A percentile compares a stretch with the other conserved stretches of the same genome.
phyloP scores from a whole-genome alignment of 2,797 vertebrate species.

The Muscicapa striata region DNA sequence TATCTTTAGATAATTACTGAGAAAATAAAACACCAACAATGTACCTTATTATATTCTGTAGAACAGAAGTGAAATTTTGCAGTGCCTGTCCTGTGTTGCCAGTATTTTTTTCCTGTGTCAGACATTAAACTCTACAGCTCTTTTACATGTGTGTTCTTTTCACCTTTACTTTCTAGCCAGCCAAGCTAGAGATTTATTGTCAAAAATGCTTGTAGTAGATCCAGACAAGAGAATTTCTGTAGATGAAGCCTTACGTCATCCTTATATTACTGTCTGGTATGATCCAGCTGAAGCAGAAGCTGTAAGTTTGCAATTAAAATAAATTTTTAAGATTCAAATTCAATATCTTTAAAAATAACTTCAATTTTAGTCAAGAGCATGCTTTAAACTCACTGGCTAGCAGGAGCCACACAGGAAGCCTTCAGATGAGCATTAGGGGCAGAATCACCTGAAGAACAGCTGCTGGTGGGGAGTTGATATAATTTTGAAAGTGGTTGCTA shows the following conservation, averaged over 20 bases:
- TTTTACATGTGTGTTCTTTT: background rate
- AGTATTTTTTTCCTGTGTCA: background rate
- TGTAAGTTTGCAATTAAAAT: slow-evolving; percentile 80
- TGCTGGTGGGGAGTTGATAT: background rate
- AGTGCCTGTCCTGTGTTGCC: background rate
- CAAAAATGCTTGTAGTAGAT: slow-evolving; percentile 98
- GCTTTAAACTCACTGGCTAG: background rate
- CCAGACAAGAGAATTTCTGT: slow-evolving; percentile 95
- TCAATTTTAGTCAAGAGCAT: background rate
- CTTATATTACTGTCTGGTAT: slow-evolving; percentile 97
- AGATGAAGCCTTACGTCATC: slow-evolving; percentile 93
- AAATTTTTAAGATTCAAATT: background rate
- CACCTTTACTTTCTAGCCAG: slow-evolving; percentile 80
- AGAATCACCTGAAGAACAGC: background rate
- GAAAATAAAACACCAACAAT: background rate
- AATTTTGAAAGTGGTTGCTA: background rate
- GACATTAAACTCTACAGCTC: background rate
- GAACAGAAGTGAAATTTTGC: background rate
- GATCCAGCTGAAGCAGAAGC: slow-evolving; percentile 93
- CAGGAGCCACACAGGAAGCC: background rate
- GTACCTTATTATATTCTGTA: background rate
- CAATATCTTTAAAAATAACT: background rate
- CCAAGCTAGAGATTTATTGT: slow-evolving; percentile 95
- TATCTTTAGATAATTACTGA: background rate
- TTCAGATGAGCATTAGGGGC: background rate